phyloP scores from a whole-genome alignment of 2,888 invertebrate species.

The Eristalis pertinax region DNA sequence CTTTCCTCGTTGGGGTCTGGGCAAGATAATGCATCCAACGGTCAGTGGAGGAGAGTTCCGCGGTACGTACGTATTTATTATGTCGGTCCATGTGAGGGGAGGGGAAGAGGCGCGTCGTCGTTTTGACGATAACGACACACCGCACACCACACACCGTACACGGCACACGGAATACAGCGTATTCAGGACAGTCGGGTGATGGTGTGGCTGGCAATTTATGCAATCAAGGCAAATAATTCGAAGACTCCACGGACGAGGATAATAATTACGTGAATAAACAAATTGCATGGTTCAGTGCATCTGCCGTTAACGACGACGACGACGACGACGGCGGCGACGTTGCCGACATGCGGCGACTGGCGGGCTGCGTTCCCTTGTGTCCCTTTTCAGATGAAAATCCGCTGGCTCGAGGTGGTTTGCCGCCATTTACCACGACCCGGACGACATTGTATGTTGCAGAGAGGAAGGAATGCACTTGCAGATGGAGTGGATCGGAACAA shows the following conservation, averaged over 20 bases:
- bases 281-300: slow-evolving; percentile 66
- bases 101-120: background rate
- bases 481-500: no score
- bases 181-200: background rate
- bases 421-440: no score
- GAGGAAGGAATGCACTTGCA: no score
- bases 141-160: background rate
- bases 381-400: no score
- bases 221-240: slow-evolving; percentile 62
- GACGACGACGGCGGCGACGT: background rate
- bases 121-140: slow-evolving; percentile 23
- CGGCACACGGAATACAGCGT: background rate
- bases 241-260: slow-evolving; percentile 42
- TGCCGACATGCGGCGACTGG: background rate
- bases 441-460: background rate
- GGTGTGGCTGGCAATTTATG: slow-evolving; percentile 29
- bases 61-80: slow-evolving; percentile 38
- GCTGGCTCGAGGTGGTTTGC: no score
- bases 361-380: background rate
- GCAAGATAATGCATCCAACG: slow-evolving; percentile 39
- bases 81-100: background rate
- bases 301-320: slow-evolving; percentile 40
- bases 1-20: slow-evolving; percentile 28
- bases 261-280: slow-evolving; percentile 63
- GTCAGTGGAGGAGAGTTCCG: slow-evolving; percentile 26